Base-by-base conservation (phyloP, 2,888 invertebrate genomes). In the Augochlorella aurata region DNA sequence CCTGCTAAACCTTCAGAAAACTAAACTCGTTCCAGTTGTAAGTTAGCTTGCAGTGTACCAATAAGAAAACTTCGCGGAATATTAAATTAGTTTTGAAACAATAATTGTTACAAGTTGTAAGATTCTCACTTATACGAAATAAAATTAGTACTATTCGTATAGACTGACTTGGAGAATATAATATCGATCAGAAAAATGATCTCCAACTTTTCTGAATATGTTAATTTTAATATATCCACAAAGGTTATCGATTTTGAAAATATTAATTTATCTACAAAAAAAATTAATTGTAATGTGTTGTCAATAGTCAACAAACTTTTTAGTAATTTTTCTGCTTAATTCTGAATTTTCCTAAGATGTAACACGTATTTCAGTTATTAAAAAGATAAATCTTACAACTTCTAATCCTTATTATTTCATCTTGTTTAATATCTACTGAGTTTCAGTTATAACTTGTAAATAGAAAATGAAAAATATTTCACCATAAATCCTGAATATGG, bases 381-480 rank as follows among this genome's bases (percentile, higher is more conserved):
- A 10, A 58, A 24, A 58, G 24, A 24, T 24, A 16, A 58, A 58
- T 12, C 24, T 24, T 24, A 58, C 24, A 58, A 58, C 58, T 58
- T 58, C 24, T n/a, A 58, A 58, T 14, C 16, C 24, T 58, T 24
- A 24, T 58, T 58, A 58, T 24, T 7, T 24, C 58, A 58, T 14
- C 14, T 29, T 58, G 16, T 58, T 24, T 8, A 58, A 58, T 58
- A 58, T 58, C 2, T 8, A 8, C 14, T 8, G 58, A 58, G 24
- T 24, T 24, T 16, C 14, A 24, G 2, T 16, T 2, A 7, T 16
- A 7, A 58, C 14, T 38, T 58, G 45, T 29, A 77, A 77, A 52
- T n/a, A 24, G n/a, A 16, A 49, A 47, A 38, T 75, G 58, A 69
- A 69, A 47, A 67, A 24, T 63, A 10, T 38, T n/a, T 29, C 18